Base-by-base conservation (phyloP, 2,113 vertebrate species). In the Pteronura brasiliensis region DNA sequence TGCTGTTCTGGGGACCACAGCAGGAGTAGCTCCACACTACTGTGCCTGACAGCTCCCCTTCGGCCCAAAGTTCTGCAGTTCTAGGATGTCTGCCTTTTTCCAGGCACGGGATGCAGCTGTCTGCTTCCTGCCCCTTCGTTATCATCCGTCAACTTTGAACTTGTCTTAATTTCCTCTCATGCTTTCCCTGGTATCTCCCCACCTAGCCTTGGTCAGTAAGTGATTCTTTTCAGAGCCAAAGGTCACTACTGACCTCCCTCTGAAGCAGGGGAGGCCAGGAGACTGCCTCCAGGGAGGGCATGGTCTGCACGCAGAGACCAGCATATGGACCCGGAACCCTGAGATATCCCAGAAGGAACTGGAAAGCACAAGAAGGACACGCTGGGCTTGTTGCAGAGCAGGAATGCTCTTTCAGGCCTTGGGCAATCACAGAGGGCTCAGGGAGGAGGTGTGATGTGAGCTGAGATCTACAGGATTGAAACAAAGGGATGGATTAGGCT, bases 221-320 rank as follows among this genome's bases (percentile, higher is more conserved):
- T 39, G 21, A 81, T 65, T 80, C 52, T 97, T 88, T 79, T 80
- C 29, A 86, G 91, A 81, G 57, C 20, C 47, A 92, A 59, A 95
- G 52, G 61, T n/a, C 12, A 3, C 47, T 49, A 27, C 6, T 55
- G 39, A 39, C 14, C 23, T 76, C 47, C 65, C 52, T 25, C n/a
- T 11, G 44, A 79, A 14, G 36, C 21, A 14, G 39, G 6, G 2
- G 85, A 85, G 29, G 59, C 36, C 15, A 27, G 27, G 17, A 92
- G 44, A 13, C 25, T 59, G 55, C 31, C 80, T 72, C 29, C 57
- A 18, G 3, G 17, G n/a, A 71, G 67, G 4, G 18, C 8, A 11
- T 9, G 0, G 7, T 47, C 27, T 47, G 5, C 47, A 36, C 20
- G 21, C 21, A 57, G 31, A 44, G 47, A 74, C 27, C 1, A 34